Base-by-base conservation (phyloP, 2,113 vertebrate species). In the Phrynosoma blainvillii region DNA sequence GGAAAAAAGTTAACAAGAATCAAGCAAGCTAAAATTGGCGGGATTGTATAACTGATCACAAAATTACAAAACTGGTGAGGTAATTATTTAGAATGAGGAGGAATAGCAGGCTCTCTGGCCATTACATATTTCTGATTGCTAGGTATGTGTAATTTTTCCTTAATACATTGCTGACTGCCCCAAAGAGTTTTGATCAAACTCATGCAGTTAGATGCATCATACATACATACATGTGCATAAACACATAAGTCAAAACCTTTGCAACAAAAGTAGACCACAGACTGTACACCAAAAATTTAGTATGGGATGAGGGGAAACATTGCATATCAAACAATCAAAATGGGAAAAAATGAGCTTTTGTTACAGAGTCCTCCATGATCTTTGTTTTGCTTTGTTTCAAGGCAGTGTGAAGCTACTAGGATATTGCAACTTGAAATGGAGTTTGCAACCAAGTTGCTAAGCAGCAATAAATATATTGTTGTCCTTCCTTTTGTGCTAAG, bases 391-490 rank as follows among this genome's bases (percentile, higher is more conserved):
- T 30, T 40, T 82, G 68, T 73, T 85, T 71, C 40, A 5, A 78
- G 62, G 66, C 10, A 18, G 16, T 0, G 13, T 2, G 65, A 82
- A 30, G 40, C 78, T 9, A 10, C 32, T 90, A 76, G 71, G 79
- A n/a, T 30, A 65, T 0, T 52, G 70, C 1, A 27, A 70, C 40
- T 47, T n/a, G 75, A 80, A 92, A 87, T 73, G 4, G 88, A 84
- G n/a, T 54, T 62, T 80, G 79, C 74, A 70, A 59, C 1, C 1
- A 42, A 30, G 23, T 86, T 90, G 90, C 81, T 89, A 84, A 54
- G 20, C 21, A 79, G 82, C 70, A 91, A 42, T n/a, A 81, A 88
- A 93, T 86, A 79, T 40, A 59, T 80, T 77, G 66, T 40, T 91
- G 83, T 77, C 84, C 74, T 79, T 88, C 89, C 62, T n/a, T 90